Conservation (phyloP, 1,140 invertebrate species). For the Microvelia longipes region DNA sequence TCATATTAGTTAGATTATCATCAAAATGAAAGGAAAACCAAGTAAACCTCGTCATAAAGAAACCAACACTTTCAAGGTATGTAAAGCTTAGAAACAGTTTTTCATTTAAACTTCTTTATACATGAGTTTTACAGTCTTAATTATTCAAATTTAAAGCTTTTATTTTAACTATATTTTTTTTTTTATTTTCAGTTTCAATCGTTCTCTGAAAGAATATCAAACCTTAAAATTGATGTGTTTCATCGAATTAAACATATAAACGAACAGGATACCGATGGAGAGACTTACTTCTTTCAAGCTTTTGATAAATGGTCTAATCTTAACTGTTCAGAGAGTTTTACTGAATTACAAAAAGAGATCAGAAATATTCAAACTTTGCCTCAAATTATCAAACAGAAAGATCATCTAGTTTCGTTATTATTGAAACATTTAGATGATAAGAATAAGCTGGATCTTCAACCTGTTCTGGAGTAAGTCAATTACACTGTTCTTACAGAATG, state of each 20-base stretch:
- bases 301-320: slow-evolving; percentile 75
- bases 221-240: slow-evolving; percentile 65
- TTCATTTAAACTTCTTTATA: neutral
- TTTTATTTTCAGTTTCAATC: slow-evolving; percentile 58
- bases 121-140: too few relatives aligned
- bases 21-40: slow-evolving; percentile 47
- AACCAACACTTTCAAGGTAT: slow-evolving; percentile 65
- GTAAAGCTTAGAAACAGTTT: slow-evolving; percentile 14
- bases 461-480: slow-evolving; percentile 61
- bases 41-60: slow-evolving; percentile 51
- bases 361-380: slow-evolving; percentile 54
- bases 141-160: slow-evolving; percentile 28
- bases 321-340: slow-evolving; percentile 69
- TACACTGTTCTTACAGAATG: neutral
- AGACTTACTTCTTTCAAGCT: slow-evolving; percentile 57
- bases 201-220: slow-evolving; percentile 65
- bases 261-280: slow-evolving; percentile 45
- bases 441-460: slow-evolving; percentile 55
- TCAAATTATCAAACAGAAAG: slow-evolving; percentile 61
- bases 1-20: too few relatives aligned
- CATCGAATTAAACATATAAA: slow-evolving; percentile 58
- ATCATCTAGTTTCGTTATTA: slow-evolving; percentile 52
- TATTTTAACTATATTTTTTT: neutral
- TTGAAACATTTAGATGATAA: slow-evolving; percentile 51
- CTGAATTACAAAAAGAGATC: slow-evolving; percentile 53